Evolutionary conservation across 2,797 vertebrate genomes (phyloP), one percentile per base, ranked within the genome.

Genomic region (Micromesistius poutassou): DNA sequence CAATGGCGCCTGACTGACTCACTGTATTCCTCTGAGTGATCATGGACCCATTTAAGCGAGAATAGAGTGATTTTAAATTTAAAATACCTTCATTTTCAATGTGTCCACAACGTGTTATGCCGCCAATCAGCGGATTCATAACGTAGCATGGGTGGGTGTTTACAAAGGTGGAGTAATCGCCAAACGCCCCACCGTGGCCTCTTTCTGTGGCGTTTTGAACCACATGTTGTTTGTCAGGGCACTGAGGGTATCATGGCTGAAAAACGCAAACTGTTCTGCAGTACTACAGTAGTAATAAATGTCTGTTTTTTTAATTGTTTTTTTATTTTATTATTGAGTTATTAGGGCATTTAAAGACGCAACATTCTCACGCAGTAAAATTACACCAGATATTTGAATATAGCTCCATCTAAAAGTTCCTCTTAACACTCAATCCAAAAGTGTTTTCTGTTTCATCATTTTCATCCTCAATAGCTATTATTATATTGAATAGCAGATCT

Each of bases 21-120:
- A 90, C 86, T 87, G 84, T 86, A 87, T 86, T 80, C 76, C 82
- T 35, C 80, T 82, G 85, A 90, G 89, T 87, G 87, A 89, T 90
- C 80, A 84, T 86, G 71, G 4, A 19, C 16, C 78, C 80, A 84
- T 89, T 86, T 85, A n/a, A n/a, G 75, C 71, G 72, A 31, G 76
- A 82, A 86, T 72, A 31, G 79, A 78, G 75, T 84, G 79, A 81
- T 90, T 85, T 83, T 80, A 89, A 83, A 85, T 89, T 55, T 77
- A 74, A 86, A 88, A 87, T 79, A 80, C 62, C 77, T 50, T 25
- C 55, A 62, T 62, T 25, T 80, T 89, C 85, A 87, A 85, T 85
- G 85, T 76, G 73, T 62, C 70, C n/a, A 0, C 77, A 81, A 81
- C 78, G 79, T 77, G 80, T 86, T 78, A 83, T 82, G 55, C 77